Base-by-base conservation (phyloP, 2,888 invertebrate species). In the Drosophila rubida region DNA sequence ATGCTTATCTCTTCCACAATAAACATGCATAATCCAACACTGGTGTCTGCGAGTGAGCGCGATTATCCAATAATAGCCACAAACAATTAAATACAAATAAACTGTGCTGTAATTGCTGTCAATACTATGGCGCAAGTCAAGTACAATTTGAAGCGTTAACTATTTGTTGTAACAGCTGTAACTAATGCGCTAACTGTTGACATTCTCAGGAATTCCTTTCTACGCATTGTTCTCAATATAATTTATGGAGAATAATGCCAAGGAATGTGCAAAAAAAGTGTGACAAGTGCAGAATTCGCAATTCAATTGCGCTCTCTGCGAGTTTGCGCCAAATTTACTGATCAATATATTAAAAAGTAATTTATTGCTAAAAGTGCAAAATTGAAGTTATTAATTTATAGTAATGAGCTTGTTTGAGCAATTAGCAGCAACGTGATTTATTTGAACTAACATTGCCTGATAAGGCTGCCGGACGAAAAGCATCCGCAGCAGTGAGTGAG, bases 1-100 rank as follows among this genome's bases (percentile, higher is more conserved):
- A 54, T 53, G 63, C 63, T 75, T 72, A 69, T 68, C 76, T 68
- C 76, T 59, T 35, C 35, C 16, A 53, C 37, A 54, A 64, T 68
- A 68, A 67, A 63, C 75, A 60, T 63, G 58, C 59, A 75, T 59
- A 63, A 50, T 55, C n/a, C n/a, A 41, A 32, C n/a, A 32, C 32
- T 19, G 19, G 35, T 41, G 61, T 46, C 48, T 51, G 60, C 51
- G 74, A 45, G 50, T 58, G 68, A 66, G 67, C 53, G 54, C 53
- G 54, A 53, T 48, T 57, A 39, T 57, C 63, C 62, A 71, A 76
- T 41, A 58, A 66, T 71, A 64, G 53, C 45, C 59, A 69, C 1
- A 58, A 58, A 61, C 46, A 45, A 27, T 27, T 11, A 41, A 19
- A 41, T 41, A 61, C 61, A 42, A 45, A 27, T 27, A 7, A 41